A percentile compares a stretch with the other conserved stretches of the same genome.
These are phyloP conservation scores for Thecophora atra DNA, from an alignment of 2,888 invertebrate genomes.

Conservation along the genomic window DNA sequence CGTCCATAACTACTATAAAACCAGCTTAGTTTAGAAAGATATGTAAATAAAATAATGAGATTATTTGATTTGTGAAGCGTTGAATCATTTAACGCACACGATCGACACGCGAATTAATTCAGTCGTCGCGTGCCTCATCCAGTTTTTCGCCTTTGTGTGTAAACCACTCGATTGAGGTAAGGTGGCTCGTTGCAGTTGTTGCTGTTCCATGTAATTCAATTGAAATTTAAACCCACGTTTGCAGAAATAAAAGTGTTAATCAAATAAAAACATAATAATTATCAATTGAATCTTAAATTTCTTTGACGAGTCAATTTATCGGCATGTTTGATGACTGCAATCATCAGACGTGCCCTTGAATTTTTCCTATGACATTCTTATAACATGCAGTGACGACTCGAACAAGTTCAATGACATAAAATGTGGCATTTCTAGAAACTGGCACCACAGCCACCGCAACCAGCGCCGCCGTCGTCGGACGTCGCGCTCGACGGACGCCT, in stretches of 20 bases:
- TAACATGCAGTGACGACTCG: not conserved
- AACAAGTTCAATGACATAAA: conserved; percentile 39
- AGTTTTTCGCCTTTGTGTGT: too few species aligned
- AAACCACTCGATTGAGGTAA: too few species aligned
- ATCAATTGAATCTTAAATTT: too few species aligned
- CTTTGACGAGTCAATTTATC: too few species aligned
- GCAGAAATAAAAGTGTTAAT: too few species aligned
- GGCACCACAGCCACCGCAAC: conserved; percentile 8
- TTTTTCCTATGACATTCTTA: conserved; percentile 18
- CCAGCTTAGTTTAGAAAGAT: not conserved
- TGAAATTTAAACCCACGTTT: not conserved
- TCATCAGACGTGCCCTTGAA: conserved; percentile 30
- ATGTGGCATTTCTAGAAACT: conserved; percentile 21
- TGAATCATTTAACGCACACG: not conserved
- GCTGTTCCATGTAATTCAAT: not conserved
- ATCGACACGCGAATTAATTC: not conserved
- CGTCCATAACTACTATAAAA: not conserved
- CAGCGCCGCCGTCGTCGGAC: conserved; percentile 1
- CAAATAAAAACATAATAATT: too few species aligned
- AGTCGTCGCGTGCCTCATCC: not conserved
- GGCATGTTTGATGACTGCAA: not conserved
- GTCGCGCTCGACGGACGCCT: conserved; percentile 30
- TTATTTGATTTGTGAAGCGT: not conserved
- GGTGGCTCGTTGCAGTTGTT: too few species aligned
- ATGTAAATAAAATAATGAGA: not conserved